Conservation (phyloP, 2,888 invertebrate species). For the Drosophila buzzatii region DNA sequence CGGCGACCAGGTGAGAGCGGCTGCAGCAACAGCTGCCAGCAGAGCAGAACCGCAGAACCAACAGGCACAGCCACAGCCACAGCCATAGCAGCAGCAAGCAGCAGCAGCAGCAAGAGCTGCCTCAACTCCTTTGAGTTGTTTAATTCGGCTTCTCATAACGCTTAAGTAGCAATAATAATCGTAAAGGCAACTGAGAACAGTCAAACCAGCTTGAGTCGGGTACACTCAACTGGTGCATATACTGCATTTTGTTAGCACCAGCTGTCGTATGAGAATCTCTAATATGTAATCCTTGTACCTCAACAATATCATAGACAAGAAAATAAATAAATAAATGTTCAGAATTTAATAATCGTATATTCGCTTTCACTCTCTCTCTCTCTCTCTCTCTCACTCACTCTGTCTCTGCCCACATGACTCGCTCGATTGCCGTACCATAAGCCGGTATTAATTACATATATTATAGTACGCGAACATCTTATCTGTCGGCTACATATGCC, state of each 20-base stretch:
- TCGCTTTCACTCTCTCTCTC: background rate
- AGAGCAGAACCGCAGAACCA: conserved; percentile 30
- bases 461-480: conserved; percentile 24
- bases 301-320: too few species aligned
- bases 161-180: conserved; percentile 42
- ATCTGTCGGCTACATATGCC: conserved; percentile 15
- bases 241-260: background rate
- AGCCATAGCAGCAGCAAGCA: conserved; percentile 28
- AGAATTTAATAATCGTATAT: conserved; percentile 18
- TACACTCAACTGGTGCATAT: background rate
- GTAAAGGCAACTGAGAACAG: conserved; percentile 33
- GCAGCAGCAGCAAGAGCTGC: conserved; percentile 10
- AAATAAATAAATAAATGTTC: too few species aligned
- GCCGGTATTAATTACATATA: conserved; percentile 50
- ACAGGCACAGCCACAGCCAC: background rate
- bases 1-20: conserved; percentile 43
- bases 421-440: conserved; percentile 3
- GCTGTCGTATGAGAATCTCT: background rate
- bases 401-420: background rate
- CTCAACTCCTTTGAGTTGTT: conserved; percentile 23
- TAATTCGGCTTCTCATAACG: conserved; percentile 10
- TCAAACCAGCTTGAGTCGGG: too few species aligned
- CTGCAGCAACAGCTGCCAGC: conserved; percentile 25
- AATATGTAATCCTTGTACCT: too few species aligned
- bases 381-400: too few species aligned